phyloP scores from a whole-genome alignment of 2,113 vertebrate genomes.

The Tetrao urogallus region DNA sequence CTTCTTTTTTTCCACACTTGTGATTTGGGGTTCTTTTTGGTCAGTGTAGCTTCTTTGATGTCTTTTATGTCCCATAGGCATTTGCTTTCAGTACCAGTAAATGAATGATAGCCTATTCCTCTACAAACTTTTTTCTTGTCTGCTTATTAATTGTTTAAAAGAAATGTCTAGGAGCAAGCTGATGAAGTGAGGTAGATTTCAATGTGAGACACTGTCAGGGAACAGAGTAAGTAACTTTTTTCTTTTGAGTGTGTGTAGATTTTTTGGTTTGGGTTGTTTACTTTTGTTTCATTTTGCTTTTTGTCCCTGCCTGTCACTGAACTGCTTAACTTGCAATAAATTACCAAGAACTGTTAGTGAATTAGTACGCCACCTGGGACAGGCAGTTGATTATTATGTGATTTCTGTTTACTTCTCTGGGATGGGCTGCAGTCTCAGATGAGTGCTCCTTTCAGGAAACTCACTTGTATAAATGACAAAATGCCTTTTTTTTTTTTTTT shows the following conservation, averaged over 20 bases:
- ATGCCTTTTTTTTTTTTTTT: neutral
- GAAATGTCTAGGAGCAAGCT: slow-evolving; percentile 31
- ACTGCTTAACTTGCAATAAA: slow-evolving; percentile 28
- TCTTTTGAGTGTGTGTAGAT: no score
- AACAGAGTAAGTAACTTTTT: neutral
- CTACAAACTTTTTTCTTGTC: neutral
- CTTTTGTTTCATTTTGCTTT: neutral
- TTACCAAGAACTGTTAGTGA: neutral
- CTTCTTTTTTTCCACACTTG: neutral
- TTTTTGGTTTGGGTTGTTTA: no score
- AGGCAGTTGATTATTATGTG: neutral
- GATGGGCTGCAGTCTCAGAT: slow-evolving; percentile 29
- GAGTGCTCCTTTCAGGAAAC: slow-evolving; percentile 37
- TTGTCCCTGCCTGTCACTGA: neutral
- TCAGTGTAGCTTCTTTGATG: neutral
- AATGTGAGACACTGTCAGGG: neutral
- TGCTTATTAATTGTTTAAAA: neutral
- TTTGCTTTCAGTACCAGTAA: neutral
- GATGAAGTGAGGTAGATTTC: neutral
- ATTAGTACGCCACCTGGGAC: slow-evolving; percentile 18
- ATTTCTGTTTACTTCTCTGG: slow-evolving; percentile 36
- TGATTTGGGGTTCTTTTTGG: neutral
- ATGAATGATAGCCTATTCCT: neutral
- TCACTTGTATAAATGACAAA: slow-evolving; percentile 32
- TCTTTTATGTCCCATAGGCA: neutral